Base-by-base conservation (phyloP, 2,888 invertebrate genomes). In the Hirtodrosophila alboralis region DNA sequence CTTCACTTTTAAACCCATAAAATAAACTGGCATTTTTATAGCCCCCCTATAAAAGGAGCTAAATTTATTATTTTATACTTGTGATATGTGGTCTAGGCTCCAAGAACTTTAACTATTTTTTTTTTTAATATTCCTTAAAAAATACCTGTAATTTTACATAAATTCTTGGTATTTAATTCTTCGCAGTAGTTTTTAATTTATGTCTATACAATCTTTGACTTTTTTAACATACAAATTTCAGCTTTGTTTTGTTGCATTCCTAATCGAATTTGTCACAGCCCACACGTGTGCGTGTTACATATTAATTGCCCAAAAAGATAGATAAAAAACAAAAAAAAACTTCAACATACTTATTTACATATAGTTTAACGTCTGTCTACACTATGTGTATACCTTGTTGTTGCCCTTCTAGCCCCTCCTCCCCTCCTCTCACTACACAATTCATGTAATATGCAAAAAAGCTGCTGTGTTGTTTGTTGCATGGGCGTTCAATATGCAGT, bases 401-500 rank as follows among this genome's bases (percentile, higher is more conserved):
- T n/a, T n/a, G n/a, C n/a, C n/a, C n/a, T n/a, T n/a, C n/a, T n/a
- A n/a, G n/a, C n/a, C n/a, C 8, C 13, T 8, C 13, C 10, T 26
- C 9, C 13, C 5, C 34, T n/a, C 13, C 8, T 12, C 27, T 4
- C 4, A 9, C 28, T 14, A 7, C 13, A 34, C 7, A 28, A 9
- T 14, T 38, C 18, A 23, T 43, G 34, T 37, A 23, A 60, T 66
- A 60, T 70, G 67, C 48, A 59, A 47, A 34, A 56, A 51, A 52
- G 6, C 28, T 26, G 36, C 34, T 51, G 31, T 28, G 36, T 40
- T 40, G 47, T 45, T 44, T 30, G n/a, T 31, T 45, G 61, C 62
- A 81, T 77, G 76, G 76, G 84, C 84, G 77, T 78, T 66, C 60
- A 49, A 63, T 69, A 79, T 80, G 84, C 59, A 66, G 78, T 77